These are phyloP conservation scores for Drosophila cardini DNA, from an alignment of 1,140 invertebrate species.

Conservation along the genomic window DNA sequence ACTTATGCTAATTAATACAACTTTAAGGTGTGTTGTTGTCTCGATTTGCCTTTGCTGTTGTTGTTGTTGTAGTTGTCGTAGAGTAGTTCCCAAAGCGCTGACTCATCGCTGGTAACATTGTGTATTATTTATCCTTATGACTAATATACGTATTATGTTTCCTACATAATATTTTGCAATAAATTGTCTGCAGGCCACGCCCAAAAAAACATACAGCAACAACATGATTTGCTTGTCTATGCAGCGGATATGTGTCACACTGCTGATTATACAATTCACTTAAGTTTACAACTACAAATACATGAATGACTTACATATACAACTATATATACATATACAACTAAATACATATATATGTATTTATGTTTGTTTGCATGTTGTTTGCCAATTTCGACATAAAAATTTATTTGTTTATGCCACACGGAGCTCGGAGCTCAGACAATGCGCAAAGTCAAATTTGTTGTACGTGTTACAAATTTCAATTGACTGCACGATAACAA, in stretches of 20 bases:
- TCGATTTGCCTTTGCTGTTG: too few species aligned
- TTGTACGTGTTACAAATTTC: slow-evolving; percentile 59
- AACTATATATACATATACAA: background rate
- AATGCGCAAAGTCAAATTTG: slow-evolving; percentile 48
- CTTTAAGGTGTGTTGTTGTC: slow-evolving; percentile 41
- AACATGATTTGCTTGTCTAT: slow-evolving; percentile 20
- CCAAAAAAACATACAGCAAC: background rate
- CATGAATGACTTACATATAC: background rate
- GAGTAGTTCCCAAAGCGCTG: slow-evolving; percentile 31
- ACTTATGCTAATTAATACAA: slow-evolving; percentile 48
- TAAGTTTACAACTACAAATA: slow-evolving; percentile 19
- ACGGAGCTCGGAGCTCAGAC: slow-evolving; percentile 25
- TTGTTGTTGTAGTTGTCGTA: background rate
- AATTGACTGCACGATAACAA: slow-evolving; percentile 47
- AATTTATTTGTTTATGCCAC: slow-evolving; percentile 41
- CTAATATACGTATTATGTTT: slow-evolving; percentile 55
- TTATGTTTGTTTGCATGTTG: slow-evolving; percentile 34
- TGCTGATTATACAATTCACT: slow-evolving; percentile 61
- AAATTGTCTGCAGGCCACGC: slow-evolving; percentile 34
- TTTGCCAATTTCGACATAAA: slow-evolving; percentile 60
- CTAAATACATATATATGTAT: background rate
- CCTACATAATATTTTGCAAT: slow-evolving; percentile 35
- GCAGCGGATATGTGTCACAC: slow-evolving; percentile 59
- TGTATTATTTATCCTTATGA: slow-evolving; percentile 54
- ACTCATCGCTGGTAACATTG: slow-evolving; percentile 16